Evolutionary conservation across 2,113 vertebrate species (phyloP).

Genomic region (Malurus melanocephalus): DNA sequence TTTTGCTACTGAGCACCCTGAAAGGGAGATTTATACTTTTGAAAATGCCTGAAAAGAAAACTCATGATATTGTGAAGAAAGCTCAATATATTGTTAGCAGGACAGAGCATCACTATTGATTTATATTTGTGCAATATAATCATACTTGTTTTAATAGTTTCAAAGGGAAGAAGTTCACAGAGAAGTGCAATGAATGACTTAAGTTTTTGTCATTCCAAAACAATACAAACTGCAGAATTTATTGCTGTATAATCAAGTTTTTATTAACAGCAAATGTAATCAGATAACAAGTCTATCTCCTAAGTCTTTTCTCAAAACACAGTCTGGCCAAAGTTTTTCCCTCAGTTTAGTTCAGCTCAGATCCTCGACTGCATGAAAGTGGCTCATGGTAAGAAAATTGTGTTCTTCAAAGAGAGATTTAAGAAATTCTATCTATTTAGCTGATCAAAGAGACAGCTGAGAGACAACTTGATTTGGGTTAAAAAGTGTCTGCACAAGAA

Average conservation of each 20-base stretch:
- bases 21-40: constrained; percentile 56
- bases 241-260: constrained; percentile 30
- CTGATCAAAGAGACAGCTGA: constrained; percentile 20
- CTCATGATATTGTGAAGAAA: constrained; percentile 28
- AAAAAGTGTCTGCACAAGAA: neutral
- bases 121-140: constrained; percentile 31
- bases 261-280: constrained; percentile 54
- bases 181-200: neutral
- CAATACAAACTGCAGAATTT: constrained; percentile 49
- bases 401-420: neutral
- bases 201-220: constrained; percentile 40
- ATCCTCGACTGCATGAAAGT: neutral
- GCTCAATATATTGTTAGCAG: constrained; percentile 21
- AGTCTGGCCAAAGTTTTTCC: neutral
- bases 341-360: neutral
- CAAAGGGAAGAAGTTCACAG: constrained; percentile 3
- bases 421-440: neutral
- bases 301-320: neutral
- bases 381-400: constrained; percentile 22
- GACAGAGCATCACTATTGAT: constrained; percentile 15
- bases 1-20: constrained; percentile 26
- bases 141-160: constrained; percentile 1
- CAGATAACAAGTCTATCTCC: constrained; percentile 35
- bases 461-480: neutral
- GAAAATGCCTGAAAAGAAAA: constrained; percentile 47